Conservation (phyloP, 2,113 vertebrate genomes). For the Prinia subflava region DNA sequence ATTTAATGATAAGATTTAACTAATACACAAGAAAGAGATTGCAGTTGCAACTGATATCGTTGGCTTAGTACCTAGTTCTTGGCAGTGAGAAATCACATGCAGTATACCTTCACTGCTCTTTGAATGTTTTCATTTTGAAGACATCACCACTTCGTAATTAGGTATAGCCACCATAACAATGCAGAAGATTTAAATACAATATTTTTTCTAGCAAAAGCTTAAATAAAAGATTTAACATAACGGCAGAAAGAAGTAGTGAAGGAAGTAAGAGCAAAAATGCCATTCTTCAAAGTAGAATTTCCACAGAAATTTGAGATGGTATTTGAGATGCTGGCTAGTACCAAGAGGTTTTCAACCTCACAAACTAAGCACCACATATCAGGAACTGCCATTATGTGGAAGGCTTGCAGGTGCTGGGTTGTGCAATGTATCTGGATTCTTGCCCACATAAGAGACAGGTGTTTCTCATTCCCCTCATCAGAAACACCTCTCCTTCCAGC, state of each 20-base stretch:
- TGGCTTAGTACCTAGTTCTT: neutral
- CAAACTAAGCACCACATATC: neutral
- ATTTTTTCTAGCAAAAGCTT: neutral
- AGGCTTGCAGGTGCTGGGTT: neutral
- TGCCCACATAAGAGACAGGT: neutral
- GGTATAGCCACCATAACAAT: neutral
- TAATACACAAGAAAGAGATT: neutral
- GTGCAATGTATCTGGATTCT: neutral
- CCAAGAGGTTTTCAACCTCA: neutral
- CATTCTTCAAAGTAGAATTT: neutral
- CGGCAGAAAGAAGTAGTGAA: neutral
- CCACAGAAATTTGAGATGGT: neutral
- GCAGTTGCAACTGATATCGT: neutral
- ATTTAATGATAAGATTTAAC: neutral
- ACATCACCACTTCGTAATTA: neutral
- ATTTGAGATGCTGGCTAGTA: neutral
- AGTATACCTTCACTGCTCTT: neutral
- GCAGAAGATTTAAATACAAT: neutral
- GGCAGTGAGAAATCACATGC: neutral
- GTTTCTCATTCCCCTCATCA: neutral
- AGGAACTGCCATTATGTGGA: neutral
- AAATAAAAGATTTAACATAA: neutral
- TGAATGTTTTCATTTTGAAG: neutral
- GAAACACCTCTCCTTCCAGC: neutral
- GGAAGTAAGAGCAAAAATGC: neutral